Evolutionary conservation across 2,797 vertebrate species (phyloP), one percentile per base, ranked within the genome.

Genomic region (Sparidentex hasta): DNA sequence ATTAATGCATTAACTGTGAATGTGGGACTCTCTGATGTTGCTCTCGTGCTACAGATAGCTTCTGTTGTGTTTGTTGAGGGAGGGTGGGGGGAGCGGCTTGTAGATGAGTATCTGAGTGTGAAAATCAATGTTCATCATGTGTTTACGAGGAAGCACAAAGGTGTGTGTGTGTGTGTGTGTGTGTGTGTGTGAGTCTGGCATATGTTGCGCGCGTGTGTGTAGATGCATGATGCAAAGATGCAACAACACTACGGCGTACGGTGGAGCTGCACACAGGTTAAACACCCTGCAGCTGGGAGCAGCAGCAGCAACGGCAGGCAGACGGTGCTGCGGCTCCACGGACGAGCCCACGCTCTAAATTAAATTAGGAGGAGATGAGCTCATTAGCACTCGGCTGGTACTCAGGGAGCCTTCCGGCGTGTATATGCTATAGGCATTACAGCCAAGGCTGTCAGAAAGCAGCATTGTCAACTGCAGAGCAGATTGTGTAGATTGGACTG

Each of bases 301-400:
- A 50, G 69, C 44, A 50, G 69, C n/a, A 23, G 57, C 46, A 62
- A 20, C 72, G 61, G 54, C 64, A 47, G 71, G 78, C 79, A 75
- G 71, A 74, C 64, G 1, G 73, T 74, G 69, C 65, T 14, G 67
- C 14, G 62, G 72, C 82, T 86, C 74, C 76, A 59, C 5, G 62
- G 76, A 86, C 25, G 74, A 82, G 74, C 87, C 75, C 66, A 62
- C 41, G 61, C 79, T 88, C 55, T 58, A 81, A 91, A 92, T 92
- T 73, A 77, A 90, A 93, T 92, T 84, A 91, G 84, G 75, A 58
- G 69, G 80, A 89, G 82, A 88, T 83, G 73, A 81, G 78, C 86
- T 93, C 86, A 91, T 93, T 93, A 92, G 90, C 74, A 71, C 84
- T 82, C 25, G 54, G 74, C 83, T 81, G 74, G 86, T 78, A 82